Base-by-base conservation (phyloP, 2,797 vertebrate genomes). In the Pterois miles region DNA sequence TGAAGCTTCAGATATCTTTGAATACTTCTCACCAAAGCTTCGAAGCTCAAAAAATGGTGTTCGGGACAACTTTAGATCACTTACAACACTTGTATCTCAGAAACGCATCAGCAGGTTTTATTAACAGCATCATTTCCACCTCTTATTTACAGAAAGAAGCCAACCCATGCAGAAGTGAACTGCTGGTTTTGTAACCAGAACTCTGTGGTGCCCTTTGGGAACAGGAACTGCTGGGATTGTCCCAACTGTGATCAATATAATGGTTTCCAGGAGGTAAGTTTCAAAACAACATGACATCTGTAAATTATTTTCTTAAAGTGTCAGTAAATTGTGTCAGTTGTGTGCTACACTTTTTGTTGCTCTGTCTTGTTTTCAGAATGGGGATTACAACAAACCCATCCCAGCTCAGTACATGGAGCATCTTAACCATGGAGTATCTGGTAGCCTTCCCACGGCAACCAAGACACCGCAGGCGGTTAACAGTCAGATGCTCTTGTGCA, bases 311-410 rank as follows among this genome's bases (percentile, higher is more conserved):
- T 22, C 4, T 27, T 22, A 2, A 8, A 8, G 22, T 56, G 14
- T 16, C 10, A 16, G 1, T 29, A 5, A 76, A 54, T 5, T 64
- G 10, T 36, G 11, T 36, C 1, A 34, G 1, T 6, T 50, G 20
- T 56, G 8, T 57, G 2, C 18, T 27, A 1, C 20, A 43, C 0
- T 4, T 8, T 67, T 52, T 70, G 20, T 69, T 50, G 10, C 8
- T 18, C 14, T 20, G 22, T 46, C 23, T 25, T 54, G 34, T 69
- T 86, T 9, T 90, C 63, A 99, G 98, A 99, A 99, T 40, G 98
- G 98, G 0, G 98, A 99, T 91, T 99, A 99, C 94, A 99, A 99
- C 93, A 99, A 99, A 86, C 97, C 97, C 0, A 99, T 99, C 77
- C 98, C 98, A 0, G 98, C 98, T n/a, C 98, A 99, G 93, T 96